Evolutionary conservation across 1,140 invertebrate species (phyloP), one percentile per base, ranked within the genome.

Genomic region (Temnothorax nylanderi): DNA sequence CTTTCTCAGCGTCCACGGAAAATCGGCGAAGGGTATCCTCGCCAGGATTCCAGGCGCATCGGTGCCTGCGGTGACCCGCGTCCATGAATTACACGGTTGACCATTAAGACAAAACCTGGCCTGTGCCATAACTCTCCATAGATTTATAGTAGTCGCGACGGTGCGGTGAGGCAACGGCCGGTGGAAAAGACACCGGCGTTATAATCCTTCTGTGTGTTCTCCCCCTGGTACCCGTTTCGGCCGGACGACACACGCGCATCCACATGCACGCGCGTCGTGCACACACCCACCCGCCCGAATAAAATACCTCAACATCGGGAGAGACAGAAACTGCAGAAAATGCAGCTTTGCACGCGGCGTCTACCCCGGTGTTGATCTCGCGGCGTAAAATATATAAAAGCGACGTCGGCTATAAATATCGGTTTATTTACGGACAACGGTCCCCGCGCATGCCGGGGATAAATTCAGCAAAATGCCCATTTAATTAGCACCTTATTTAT

Each of bases 401-500:
- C 76, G 76, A 65, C 51, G 84, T 32, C 44, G 86, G 91, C 93
- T 92, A 95, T 94, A 95, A 94, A 95, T 95, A 95, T 94, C 87
- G 85, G 85, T 91, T 95, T 94, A 94, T 95, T 95, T 94, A 95
- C 93, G 93, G 91, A 92, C 91, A 92, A 87, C 88, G 86, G 89
- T 65, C 90, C 89, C 90, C 89, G 88, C 89, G 88, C 87, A 69
- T 26, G 80, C 84, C 92, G 89, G 89, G 93, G 89, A 95, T 94
- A 95, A 95, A 95, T 94, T 92, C 91, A 93, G 86, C 90, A 93
- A 94, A 95, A 94, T 94, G 93, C 93, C 91, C 91, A 93, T 94
- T 95, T 95, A 95, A 95, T 95, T 95, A 95, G 94, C 94, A 93
- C 94, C 93, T 95, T 95, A 95, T 95, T 95, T 95, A 95, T 95